Evolutionary conservation across 2,797 vertebrate genomes (phyloP).

Genomic region (Spizella passerina): DNA sequence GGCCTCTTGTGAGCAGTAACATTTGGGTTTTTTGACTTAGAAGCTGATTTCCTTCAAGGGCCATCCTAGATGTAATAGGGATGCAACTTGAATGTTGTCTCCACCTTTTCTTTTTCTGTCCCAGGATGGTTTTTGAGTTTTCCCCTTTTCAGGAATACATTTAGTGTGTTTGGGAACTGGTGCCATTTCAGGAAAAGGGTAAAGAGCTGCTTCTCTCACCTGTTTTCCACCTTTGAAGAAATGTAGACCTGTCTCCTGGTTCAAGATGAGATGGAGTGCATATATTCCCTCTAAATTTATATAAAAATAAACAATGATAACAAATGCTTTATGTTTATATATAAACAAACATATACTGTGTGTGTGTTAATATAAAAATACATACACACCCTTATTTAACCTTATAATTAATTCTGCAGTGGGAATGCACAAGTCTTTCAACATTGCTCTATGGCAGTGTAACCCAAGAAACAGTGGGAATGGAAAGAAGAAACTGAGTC

Average conservation of each 20-base stretch:
- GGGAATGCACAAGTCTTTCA: background rate
- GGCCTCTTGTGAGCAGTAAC: background rate
- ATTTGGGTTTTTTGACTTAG: background rate
- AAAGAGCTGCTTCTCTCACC: background rate
- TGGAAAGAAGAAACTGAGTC: background rate
- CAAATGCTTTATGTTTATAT: background rate
- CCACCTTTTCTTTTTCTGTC: background rate
- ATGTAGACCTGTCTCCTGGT: background rate
- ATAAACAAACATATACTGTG: fast-evolving
- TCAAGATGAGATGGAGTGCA: background rate
- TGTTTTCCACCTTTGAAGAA: background rate
- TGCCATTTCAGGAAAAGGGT: background rate
- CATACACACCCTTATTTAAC: background rate
- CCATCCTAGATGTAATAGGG: background rate
- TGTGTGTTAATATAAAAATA: background rate
- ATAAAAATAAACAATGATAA: background rate
- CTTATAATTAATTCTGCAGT: background rate
- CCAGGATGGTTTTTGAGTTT: background rate
- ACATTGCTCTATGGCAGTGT: background rate
- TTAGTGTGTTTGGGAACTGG: background rate
- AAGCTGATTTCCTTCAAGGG: background rate
- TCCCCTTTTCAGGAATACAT: background rate
- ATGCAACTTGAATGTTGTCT: background rate
- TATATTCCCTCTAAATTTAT: background rate
- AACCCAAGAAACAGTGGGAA: background rate